Conservation (phyloP, 2,888 invertebrate genomes). For the Carterocephalus palaemon region DNA sequence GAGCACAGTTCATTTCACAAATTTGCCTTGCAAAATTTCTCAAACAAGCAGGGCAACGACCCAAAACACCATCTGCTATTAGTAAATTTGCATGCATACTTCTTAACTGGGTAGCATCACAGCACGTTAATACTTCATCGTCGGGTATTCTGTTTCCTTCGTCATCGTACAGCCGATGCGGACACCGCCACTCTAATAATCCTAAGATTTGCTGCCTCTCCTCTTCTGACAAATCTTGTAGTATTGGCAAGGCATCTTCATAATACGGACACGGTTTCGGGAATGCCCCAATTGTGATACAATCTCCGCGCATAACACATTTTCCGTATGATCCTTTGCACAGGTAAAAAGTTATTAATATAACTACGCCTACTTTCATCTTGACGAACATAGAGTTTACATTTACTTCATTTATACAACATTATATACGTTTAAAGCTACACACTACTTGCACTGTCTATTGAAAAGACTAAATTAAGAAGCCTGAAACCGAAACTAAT, state of each 20-base stretch:
- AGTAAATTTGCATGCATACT: conserved; percentile 75
- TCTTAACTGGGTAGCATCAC: conserved; percentile 74
- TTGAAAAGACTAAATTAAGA: conserved; percentile 9
- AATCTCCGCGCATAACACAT: conserved; percentile 58
- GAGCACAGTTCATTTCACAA: conserved; percentile 90
- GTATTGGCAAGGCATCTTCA: conserved; percentile 41
- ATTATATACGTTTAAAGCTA: conserved; percentile 4
- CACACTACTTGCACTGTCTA: not conserved
- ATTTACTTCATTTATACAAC: not conserved
- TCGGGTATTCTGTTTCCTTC: conserved; percentile 47
- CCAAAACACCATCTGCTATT: conserved; percentile 83
- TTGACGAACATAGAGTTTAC: conserved; percentile 24
- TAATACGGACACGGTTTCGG: conserved; percentile 48
- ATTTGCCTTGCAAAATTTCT: conserved; percentile 86
- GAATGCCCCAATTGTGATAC: conserved; percentile 43
- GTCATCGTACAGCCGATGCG: conserved; percentile 70
- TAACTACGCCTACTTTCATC: conserved; percentile 42
- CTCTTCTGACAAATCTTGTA: conserved; percentile 45
- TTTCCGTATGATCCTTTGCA: conserved; percentile 44
- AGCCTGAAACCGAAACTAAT: not conserved
- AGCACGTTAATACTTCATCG: conserved; percentile 79
- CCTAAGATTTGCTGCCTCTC: conserved; percentile 50
- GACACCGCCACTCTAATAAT: conserved; percentile 80
- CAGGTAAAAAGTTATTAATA: conserved; percentile 40
- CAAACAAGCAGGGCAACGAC: conserved; percentile 89